A percentile compares a stretch with the other conserved stretches of the same genome.
These are phyloP conservation scores for Mythimna impura DNA, from an alignment of 2,888 invertebrate species.

Conservation along the genomic window DNA sequence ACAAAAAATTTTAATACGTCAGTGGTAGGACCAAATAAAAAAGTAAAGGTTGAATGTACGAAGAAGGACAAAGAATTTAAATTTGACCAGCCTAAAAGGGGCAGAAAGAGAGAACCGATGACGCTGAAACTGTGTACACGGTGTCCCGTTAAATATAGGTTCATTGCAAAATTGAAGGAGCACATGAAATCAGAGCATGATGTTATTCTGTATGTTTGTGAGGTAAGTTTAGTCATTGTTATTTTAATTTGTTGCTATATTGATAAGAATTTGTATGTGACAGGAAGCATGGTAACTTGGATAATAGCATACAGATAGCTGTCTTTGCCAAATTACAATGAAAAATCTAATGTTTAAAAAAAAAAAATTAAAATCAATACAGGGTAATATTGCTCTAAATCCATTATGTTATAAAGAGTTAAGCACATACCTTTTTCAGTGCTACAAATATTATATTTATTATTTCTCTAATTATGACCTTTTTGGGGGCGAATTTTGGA, in stretches of 20 bases:
- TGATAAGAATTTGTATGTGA: background rate
- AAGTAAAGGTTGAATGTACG: background rate
- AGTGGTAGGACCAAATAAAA: background rate
- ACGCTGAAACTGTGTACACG: constrained; percentile 74
- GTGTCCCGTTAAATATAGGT: constrained; percentile 83
- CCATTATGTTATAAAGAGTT: too few relatives aligned
- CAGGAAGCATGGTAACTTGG: background rate
- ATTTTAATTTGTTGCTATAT: constrained; percentile 1
- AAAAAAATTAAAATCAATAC: too few relatives aligned
- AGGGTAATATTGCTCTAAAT: too few relatives aligned
- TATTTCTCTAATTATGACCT: too few relatives aligned
- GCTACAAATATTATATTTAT: too few relatives aligned
- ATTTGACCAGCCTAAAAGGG: constrained; percentile 62
- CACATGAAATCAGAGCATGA: constrained; percentile 83
- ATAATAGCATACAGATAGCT: background rate
- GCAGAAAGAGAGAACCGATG: constrained; percentile 81
- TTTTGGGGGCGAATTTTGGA: too few relatives aligned
- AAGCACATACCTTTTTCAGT: too few relatives aligned
- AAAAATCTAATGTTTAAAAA: too few relatives aligned
- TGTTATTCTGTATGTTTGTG: constrained; percentile 79
- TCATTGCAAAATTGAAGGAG: constrained; percentile 80
- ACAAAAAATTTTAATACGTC: constrained; percentile 35
- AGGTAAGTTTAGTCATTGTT: constrained; percentile 70
- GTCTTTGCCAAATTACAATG: too few relatives aligned
- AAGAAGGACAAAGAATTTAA: background rate